Evolutionary conservation across 2,888 invertebrate genomes (phyloP), one percentile per base, ranked within the genome.

Genomic region (Macrosiphum euphorbiae): DNA sequence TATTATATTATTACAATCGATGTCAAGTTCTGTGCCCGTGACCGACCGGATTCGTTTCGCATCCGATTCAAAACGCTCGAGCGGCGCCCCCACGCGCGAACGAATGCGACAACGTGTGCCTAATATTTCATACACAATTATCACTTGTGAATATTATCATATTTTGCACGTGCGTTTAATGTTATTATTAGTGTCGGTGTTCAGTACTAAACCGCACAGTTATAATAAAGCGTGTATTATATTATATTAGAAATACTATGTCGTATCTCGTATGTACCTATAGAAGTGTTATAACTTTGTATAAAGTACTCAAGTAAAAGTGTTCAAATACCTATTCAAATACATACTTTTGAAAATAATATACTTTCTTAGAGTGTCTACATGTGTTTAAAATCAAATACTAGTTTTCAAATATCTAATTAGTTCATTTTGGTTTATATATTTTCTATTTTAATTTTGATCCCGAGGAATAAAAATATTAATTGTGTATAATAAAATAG

Each of bases 21-120:
- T 92, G 92, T 87, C 92, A 92, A 92, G 87, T 92, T 88, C 87
- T 67, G 41, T 67, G 28, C 87, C 92, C 87, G 67, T 88, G 92
- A 92, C 92, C 58, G 61, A 92, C 61, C 26, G 28, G 20, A 87
- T 92, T 50, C 87, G 87, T 87, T 67, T 50, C 92, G 61, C 41
- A 47, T 87, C 26, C 92, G 50, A 92, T 92, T 92, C 61, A 86
- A 50, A 47, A 87, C 50, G 87, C 50, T 61, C 24, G 5, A 26
- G 26, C 90, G 52, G 50, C 50, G 89, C 28, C 20, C 84, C 52
- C 35, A 35, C 55, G 20, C 88, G 41, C 44, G 3, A 28, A 85
- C 44, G 16, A 87, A 35, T 52, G 50, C 52, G n/a, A n/a, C 50
- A 16, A 90, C 58, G 86, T 5, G 78, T 20, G 35, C 35, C 78